Evolutionary conservation across 2,888 invertebrate genomes (phyloP), one percentile per base, ranked within the genome.

Genomic region (Pterostichus niger): DNA sequence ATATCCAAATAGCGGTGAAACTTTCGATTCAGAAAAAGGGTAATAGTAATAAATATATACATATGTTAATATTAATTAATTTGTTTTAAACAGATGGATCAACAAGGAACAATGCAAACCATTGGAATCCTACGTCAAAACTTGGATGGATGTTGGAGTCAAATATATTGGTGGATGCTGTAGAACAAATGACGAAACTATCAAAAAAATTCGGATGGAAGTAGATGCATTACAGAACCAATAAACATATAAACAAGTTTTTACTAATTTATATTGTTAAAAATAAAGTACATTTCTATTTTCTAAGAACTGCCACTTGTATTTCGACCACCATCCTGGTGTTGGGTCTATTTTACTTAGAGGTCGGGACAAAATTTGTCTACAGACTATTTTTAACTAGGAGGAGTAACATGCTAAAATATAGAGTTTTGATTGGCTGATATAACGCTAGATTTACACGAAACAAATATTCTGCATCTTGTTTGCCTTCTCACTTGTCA

Each of bases 1-100:
- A 31, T 98, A 98, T 90, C 97, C 98, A 2, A 98, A 98, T 89
- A 96, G 96, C 87, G 97, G 97, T 71, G 96, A 96, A 89, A 92
- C 91, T 87, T 96, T 94, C 91, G 92, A 92, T 87, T 91, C 92
- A 83, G 90, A 91, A 87, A 91, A 91, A 87, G 92, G 93, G 94
- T 93, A 90, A 90, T 91, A 86, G 91, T 85, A 81, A 15, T 15
- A 9, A 40, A 5, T n/a, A n/a, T n/a, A n/a, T n/a, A n/a, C n/a
- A n/a, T n/a, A n/a, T n/a, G 6, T 35, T 35, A 5, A 35, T 35
- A 35, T 49, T 59, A 6, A 59, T 59, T 17, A 59, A 59, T 59
- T 24, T 13, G 6, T 33, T 56, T 85, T 82, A 89, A 88, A 35
- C 88, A 93, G 93, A 35, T 94, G 95, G 95, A 92, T 92, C 85